Conservation (phyloP, 2,797 vertebrate genomes). For the Peromyscus aztecus region DNA sequence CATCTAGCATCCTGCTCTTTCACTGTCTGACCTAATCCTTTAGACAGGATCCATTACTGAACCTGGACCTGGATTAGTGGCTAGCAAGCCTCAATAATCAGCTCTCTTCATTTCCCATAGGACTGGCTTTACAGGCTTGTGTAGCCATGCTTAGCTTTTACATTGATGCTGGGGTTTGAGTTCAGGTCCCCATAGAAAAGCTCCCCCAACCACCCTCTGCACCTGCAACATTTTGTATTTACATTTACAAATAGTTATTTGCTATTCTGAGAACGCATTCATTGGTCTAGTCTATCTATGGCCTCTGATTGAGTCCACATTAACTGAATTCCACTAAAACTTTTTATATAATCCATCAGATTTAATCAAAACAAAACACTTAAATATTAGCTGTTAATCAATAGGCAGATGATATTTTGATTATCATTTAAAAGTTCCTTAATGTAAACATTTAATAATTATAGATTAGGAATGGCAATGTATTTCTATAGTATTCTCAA, state of each 20-base stretch:
- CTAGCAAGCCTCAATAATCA: neutral
- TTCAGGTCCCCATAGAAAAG: neutral
- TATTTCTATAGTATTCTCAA: neutral
- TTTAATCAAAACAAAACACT: neutral
- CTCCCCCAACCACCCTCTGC: too few relatives aligned
- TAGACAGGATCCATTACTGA: neutral
- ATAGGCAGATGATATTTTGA: neutral
- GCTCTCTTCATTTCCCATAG: neutral
- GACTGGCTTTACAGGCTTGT: neutral
- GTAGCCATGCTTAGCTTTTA: neutral
- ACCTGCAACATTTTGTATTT: neutral
- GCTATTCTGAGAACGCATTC: neutral
- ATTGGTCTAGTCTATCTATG: too few relatives aligned
- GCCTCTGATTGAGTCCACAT: neutral
- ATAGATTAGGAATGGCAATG: neutral
- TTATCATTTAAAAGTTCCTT: neutral
- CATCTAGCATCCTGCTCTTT: neutral
- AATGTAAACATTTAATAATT: neutral
- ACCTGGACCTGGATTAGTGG: too few relatives aligned
- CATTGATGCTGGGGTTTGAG: neutral
- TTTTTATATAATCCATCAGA: neutral
- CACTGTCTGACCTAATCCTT: neutral
- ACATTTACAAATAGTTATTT: neutral
- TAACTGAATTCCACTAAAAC: neutral
- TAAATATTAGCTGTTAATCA: neutral